phyloP scores from a whole-genome alignment of 2,113 vertebrate species.

The Smithornis capensis region DNA sequence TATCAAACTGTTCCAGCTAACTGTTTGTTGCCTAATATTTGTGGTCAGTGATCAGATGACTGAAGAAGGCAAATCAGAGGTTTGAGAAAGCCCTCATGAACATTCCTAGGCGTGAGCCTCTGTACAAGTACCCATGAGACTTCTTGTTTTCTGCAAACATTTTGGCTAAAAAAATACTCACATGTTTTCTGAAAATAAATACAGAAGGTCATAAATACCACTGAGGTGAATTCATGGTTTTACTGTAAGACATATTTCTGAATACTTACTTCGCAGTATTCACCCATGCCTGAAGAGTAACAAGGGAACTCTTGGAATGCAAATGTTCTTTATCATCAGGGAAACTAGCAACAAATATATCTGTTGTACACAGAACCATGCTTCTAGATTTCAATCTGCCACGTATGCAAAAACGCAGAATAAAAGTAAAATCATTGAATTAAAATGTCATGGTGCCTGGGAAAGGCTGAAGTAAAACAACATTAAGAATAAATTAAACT shows the following conservation, averaged over 20 bases:
- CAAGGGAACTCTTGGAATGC: slow-evolving; percentile 42
- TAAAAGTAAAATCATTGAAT: background rate
- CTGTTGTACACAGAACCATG: background rate
- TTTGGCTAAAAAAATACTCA: slow-evolving; percentile 39
- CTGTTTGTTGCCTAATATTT: background rate
- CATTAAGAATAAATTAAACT: slow-evolving; percentile 45
- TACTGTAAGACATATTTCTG: slow-evolving; percentile 29
- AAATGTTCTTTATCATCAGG: slow-evolving; percentile 19
- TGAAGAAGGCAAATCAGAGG: slow-evolving; percentile 9
- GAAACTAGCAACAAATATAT: background rate
- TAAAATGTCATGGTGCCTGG: slow-evolving; percentile 6
- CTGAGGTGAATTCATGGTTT: slow-evolving; percentile 57
- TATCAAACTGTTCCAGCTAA: background rate
- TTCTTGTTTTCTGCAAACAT: slow-evolving; percentile 35
- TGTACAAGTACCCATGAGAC: slow-evolving; percentile 29
- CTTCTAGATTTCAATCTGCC: slow-evolving; percentile 13
- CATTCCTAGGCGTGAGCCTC: slow-evolving; percentile 39
- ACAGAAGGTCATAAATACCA: slow-evolving; percentile 62
- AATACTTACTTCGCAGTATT: slow-evolving; percentile 18
- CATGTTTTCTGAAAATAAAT: slow-evolving; percentile 61
- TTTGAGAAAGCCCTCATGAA: slow-evolving; percentile 31
- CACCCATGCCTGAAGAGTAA: slow-evolving; percentile 53
- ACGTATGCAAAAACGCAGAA: background rate
- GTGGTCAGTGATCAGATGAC: slow-evolving; percentile 10
- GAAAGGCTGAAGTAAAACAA: slow-evolving; percentile 33